Conservation (phyloP, 2,797 vertebrate species). For the Sarcoramphus papa region DNA sequence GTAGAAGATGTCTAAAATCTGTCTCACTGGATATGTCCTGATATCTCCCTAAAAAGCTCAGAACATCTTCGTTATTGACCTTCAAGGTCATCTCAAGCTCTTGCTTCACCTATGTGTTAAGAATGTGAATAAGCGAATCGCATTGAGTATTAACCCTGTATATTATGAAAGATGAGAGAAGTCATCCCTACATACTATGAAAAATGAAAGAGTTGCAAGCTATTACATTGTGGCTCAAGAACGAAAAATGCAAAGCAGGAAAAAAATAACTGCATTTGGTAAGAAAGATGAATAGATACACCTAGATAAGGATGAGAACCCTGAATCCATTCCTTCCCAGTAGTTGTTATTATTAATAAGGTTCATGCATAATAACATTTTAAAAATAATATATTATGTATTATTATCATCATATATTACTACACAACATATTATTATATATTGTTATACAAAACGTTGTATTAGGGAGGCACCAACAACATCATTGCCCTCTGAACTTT, state of each 20-base stretch:
- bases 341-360: neutral
- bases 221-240: neutral
- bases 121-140: neutral
- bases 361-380: neutral
- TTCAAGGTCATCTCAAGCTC: conserved; percentile 72
- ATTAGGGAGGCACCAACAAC: neutral
- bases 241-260: neutral
- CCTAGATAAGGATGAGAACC: neutral
- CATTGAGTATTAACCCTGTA: neutral
- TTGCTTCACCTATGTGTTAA: conserved; percentile 68
- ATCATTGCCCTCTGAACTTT: neutral
- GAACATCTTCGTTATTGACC: conserved; percentile 70
- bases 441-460: neutral
- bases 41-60: conserved; percentile 73
- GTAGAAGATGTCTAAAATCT: conserved; percentile 65
- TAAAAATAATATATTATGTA: neutral
- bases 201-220: neutral
- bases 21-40: conserved; percentile 54
- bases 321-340: neutral
- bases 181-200: neutral
- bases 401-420: neutral
- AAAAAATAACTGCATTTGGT: neutral
- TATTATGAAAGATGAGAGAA: neutral
- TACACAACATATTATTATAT: neutral
- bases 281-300: neutral